Conservation (phyloP, 2,888 invertebrate species). For the Abscondita cerata region DNA sequence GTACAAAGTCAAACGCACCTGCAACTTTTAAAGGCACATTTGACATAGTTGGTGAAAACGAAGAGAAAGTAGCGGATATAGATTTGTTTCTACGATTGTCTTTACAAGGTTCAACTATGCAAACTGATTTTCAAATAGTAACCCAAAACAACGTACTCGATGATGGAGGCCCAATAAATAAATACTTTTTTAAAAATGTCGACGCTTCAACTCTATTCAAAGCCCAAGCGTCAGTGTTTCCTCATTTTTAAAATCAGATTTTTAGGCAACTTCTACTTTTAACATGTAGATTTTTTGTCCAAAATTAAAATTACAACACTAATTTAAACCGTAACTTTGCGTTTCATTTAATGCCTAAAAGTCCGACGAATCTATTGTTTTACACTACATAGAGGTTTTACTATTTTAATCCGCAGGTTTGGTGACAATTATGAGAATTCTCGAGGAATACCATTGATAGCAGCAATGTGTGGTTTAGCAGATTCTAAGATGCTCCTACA, state of each 20-base stretch:
- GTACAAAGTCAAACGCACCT: constrained; percentile 53
- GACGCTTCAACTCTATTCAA: constrained; percentile 48
- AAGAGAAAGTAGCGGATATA: constrained; percentile 59
- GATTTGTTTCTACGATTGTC: constrained; percentile 61
- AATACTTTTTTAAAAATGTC: constrained; percentile 49
- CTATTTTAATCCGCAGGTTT: not conserved
- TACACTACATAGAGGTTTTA: too few relatives aligned
- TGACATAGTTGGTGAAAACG: constrained; percentile 53
- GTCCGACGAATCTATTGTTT: not conserved
- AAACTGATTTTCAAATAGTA: constrained; percentile 50
- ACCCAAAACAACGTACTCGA: not conserved
- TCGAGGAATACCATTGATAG: not conserved
- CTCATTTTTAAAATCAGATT: not conserved
- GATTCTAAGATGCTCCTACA: not conserved
- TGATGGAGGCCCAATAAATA: constrained; percentile 18
- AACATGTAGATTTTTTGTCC: too few relatives aligned
- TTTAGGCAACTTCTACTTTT: not conserved
- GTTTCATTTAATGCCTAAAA: constrained; percentile 1
- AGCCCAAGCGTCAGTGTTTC: constrained; percentile 45
- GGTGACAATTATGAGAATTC: not conserved
- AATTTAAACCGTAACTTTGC: not conserved
- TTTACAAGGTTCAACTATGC: constrained; percentile 61
- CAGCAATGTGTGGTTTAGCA: constrained; percentile 3
- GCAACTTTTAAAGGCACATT: constrained; percentile 55
- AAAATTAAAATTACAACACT: too few relatives aligned